Base-by-base conservation (phyloP, 2,888 invertebrate species). In the Temnothorax ravouxi region DNA sequence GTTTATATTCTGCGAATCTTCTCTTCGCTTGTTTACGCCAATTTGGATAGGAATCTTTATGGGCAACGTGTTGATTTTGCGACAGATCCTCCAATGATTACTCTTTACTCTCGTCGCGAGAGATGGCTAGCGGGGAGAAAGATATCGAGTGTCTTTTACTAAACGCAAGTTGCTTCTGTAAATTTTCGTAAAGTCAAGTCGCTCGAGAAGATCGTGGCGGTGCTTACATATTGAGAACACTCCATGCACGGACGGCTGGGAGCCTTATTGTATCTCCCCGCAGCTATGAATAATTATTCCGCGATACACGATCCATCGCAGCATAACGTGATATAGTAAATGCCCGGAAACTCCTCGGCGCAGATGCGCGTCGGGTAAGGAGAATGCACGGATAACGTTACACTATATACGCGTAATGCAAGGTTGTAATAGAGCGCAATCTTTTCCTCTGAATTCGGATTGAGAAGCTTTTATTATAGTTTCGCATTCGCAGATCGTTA, bases 211-310 rank as follows among this genome's bases (percentile, higher is more conserved):
- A 76, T 81, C 34, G 38, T 8, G 29, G 50, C 50, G 47, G 25
- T 52, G 38, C 80, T 72, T 77, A 67, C 41, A 71, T 56, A 59
- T 79, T 59, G 79, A 71, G 47, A 71, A 79, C 34, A 59, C 56
- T 47, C 21, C 25, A 13, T 25, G 25, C 1, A 1, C 29, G 62
- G 62, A 59, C 21, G 25, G 29, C 3, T 52, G 25, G 18, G 41
- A 79, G 3, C 1, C 75, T 38, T n/a, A n/a, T n/a, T 11, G 34
- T 21, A 50, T 18, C 50, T 52, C 44, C 15, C 21, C 18, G 72
- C 34, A 47, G 52, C 21, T 52, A 75, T 75, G 76, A 81, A 81
- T 81, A 81, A 81, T 81, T 81, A 81, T 81, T 75, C 62, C 52
- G 15, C 25, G 61, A 72, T 61, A 72, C 81, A 44, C 29, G 75